Base-by-base conservation (phyloP, 2,113 vertebrate genomes). In the Chitala chitala region DNA sequence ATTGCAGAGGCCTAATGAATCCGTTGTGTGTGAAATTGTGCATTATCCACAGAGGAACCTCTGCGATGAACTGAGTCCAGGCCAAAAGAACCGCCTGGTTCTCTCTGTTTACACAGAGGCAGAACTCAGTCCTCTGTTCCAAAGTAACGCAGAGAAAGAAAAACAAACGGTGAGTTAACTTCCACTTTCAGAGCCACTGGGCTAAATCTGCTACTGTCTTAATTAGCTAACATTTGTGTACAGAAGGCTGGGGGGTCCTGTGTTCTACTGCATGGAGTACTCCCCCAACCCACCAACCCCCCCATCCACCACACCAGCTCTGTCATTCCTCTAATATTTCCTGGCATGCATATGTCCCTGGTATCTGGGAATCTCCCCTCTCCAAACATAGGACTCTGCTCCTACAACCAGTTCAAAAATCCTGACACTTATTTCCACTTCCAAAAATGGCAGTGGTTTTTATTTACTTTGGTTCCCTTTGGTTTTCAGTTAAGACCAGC, bases 131-230 rank as follows among this genome's bases (percentile, higher is more conserved):
- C 71, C 61, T 26, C 3, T 24, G 22, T 64, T 33, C 24, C 78
- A 79, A 26, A 59, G 69, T 71, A 33, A 75, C 72, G 63, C 61
- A 12, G 29, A 44, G 58, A 44, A 77, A 77, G 69, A 72, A 75
- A 73, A 65, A 72, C 36, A 79, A 66, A 71, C 70, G 31, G 2
- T 38, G 53, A 58, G 69, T 75, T 80, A 77, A 71, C 46, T 58
- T 64, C 31, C n/a, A 65, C 58, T 51, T 42, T 69, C 53, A 64
- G 50, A 29, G 58, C 54, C 4, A 2, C 55, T 31, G 46, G 38
- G 50, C 31, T 44, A 20, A 70, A 48, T 58, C 55, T 51, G 75
- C 75, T 69, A 76, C 66, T 33, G 68, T 42, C 51, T 65, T 46
- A 74, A 74, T 77, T 65, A 66, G 40, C 31, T 38, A 51, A 50